These are phyloP conservation scores for Tragulus kanchil DNA, from an alignment of 2,113 vertebrate species.

Conservation along the genomic window DNA sequence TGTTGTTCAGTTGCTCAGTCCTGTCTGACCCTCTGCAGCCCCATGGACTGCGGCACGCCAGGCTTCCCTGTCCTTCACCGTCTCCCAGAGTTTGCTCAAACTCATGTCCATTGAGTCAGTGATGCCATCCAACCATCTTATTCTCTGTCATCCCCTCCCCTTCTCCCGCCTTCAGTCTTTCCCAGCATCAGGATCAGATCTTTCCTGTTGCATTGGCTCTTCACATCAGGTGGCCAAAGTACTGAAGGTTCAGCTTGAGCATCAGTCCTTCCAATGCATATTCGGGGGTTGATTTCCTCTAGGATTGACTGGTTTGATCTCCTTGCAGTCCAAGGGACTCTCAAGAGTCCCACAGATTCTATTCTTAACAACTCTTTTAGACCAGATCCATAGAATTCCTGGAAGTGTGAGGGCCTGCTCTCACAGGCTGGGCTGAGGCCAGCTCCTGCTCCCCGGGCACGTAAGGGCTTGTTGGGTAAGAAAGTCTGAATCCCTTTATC, in stretches of 20 bases:
- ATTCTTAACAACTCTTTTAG: neutral
- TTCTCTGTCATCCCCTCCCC: neutral
- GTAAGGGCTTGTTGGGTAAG: too few relatives aligned
- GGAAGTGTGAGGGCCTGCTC: too few relatives aligned
- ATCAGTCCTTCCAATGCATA: neutral
- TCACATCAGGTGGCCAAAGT: neutral
- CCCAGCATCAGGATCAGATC: neutral
- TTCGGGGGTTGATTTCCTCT: neutral
- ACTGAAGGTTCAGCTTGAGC: neutral
- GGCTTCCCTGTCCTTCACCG: neutral
- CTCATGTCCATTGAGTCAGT: neutral
- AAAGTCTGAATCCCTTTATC: too few relatives aligned
- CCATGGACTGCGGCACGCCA: neutral
- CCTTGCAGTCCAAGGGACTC: neutral
- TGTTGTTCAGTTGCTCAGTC: neutral
- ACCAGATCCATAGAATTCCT: neutral
- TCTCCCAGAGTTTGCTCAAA: neutral
- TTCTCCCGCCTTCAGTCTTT: neutral
- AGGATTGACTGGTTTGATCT: neutral
- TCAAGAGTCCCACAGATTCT: neutral
- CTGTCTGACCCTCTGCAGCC: neutral
- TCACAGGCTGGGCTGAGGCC: neutral
- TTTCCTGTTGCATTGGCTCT: neutral
- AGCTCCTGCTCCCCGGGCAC: accelerated
- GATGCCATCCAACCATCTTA: neutral